Base-by-base conservation (phyloP, 2,888 invertebrate genomes). In the Coremacera marginata region DNA sequence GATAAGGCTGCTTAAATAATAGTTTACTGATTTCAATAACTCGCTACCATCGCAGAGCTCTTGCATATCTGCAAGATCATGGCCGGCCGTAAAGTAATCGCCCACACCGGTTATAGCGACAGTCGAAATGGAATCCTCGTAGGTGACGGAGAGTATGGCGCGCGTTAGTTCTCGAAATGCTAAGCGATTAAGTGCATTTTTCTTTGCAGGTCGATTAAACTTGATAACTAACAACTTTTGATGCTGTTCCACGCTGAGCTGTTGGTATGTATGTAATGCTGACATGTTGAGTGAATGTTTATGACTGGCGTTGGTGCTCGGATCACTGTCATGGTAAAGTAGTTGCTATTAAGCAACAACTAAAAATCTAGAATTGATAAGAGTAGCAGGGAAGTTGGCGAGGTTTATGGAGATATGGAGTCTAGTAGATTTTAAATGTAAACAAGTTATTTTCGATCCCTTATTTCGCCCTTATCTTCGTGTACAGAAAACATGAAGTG, bases 131-230 rank as follows among this genome's bases (percentile, higher is more conserved):
- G 90, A 85, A 27, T 92, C 91, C 88, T 96, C 93, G 19, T 89
- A 88, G 31, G 92, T 93, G 67, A 95, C 94, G 79, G 93, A 91
- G 68, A 93, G 92, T 57, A 98, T 88, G 37, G 94, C 92, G 51
- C 91, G 89, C 14, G 91, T 90, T 44, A 96, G 88, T 79, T 91
- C 91, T 31, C 90, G 84, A 86, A 95, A 95, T 92, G 95, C 95
- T 88, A 92, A 86, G 16, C 83, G 78, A 51, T 92, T 93, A 2
- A 97, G 90, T 0, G 97, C 95, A 92, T 98, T 98, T 86, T 93
- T 95, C 87, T 93, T 94, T 1, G 88, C 86, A 0, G 95, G 95
- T 82, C 95, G 92, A 88, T 96, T 95, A 67, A 96, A 91, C 83
- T 90, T 91, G 14, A 96, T 91, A 44, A 92, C 90, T 63, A 91